phyloP scores from a whole-genome alignment of 2,888 invertebrate species.

The Thalpophila matura region DNA sequence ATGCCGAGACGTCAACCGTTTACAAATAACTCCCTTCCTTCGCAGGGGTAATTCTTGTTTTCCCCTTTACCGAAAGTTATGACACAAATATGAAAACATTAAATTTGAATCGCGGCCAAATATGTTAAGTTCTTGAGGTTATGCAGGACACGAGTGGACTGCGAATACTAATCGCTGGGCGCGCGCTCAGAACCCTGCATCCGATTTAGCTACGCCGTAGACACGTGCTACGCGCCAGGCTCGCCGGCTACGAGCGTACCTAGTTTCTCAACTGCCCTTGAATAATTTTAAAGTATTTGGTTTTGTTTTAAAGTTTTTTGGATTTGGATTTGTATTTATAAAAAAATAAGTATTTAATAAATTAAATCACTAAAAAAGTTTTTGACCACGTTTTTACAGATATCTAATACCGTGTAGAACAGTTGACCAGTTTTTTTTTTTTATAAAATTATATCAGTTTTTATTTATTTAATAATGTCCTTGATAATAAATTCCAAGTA shows the following conservation, averaged over 20 bases:
- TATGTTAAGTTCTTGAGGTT: conserved; percentile 84
- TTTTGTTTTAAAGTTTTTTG: conserved; percentile 13
- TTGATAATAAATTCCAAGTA: background rate
- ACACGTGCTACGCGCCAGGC: conserved; percentile 80
- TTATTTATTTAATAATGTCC: too few species aligned
- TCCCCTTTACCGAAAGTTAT: conserved; percentile 85
- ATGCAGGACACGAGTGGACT: conserved; percentile 76
- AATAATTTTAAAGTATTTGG: conserved; percentile 37
- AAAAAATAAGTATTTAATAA: background rate
- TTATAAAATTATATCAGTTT: too few species aligned
- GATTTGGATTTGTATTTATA: too few species aligned
- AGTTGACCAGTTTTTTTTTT: background rate
- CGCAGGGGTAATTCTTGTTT: conserved; percentile 85
- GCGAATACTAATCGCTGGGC: conserved; percentile 81
- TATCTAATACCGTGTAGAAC: background rate
- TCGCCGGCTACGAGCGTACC: conserved; percentile 63
- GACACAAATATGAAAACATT: conserved; percentile 88
- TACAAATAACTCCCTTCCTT: conserved; percentile 87
- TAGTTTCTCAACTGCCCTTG: conserved; percentile 42
- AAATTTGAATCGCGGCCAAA: conserved; percentile 88
- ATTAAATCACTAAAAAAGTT: background rate
- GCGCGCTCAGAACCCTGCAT: conserved; percentile 59
- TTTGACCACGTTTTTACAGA: background rate
- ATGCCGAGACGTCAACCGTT: conserved; percentile 87
- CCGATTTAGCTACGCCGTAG: conserved; percentile 79